Evolutionary conservation across 2,888 invertebrate genomes (phyloP).

Genomic region (Leptopilina myrica): DNA sequence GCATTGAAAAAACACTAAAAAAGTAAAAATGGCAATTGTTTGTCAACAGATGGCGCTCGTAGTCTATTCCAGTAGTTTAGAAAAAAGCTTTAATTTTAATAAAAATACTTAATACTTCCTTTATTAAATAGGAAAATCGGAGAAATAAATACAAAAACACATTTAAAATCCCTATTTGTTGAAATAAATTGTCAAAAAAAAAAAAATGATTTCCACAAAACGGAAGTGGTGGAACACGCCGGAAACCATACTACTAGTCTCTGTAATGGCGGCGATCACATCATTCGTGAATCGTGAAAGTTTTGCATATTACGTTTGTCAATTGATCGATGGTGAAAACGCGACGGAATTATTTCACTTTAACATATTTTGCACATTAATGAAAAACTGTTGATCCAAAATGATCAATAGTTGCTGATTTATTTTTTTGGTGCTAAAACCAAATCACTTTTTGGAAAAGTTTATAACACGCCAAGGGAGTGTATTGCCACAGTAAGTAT

Average conservation of each 20-base stretch:
- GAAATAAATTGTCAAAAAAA: no score
- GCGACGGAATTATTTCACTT: not conserved
- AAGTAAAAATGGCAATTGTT: no score
- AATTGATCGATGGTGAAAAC: constrained; percentile 3
- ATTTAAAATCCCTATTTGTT: no score
- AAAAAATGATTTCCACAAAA: not conserved
- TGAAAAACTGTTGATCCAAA: not conserved
- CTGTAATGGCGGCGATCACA: constrained; percentile 30
- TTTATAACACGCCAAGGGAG: constrained; percentile 32
- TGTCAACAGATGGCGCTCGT: no score
- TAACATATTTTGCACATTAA: not conserved
- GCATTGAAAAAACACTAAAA: no score
- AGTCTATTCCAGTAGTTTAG: no score
- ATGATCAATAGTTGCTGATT: not conserved
- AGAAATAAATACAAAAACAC: no score
- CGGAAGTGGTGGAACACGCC: constrained; percentile 16
- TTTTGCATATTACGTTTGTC: not conserved
- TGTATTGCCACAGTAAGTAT: constrained; percentile 26
- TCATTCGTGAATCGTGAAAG: constrained; percentile 19
- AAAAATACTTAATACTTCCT: no score
- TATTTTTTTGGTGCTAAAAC: not conserved
- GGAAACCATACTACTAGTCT: constrained; percentile 1
- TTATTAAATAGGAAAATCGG: no score
- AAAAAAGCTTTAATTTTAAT: no score
- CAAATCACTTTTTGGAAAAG: not conserved